These are phyloP conservation scores for Eustalomyia histrio DNA, from an alignment of 2,888 invertebrate species.

Conservation along the genomic window DNA sequence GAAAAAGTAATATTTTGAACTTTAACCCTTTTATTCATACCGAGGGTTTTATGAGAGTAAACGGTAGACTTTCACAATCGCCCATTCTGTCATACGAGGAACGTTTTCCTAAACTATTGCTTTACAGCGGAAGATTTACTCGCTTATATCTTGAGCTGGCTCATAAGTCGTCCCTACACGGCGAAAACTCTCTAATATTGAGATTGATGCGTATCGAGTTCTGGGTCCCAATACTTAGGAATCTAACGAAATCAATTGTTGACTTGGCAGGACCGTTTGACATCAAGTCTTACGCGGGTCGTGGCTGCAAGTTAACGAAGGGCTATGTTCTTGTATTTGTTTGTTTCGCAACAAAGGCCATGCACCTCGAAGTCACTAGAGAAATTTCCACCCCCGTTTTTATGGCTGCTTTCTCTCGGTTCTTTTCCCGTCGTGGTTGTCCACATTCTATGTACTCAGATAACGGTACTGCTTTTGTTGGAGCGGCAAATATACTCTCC, in stretches of 20 bases:
- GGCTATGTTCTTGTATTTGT: constrained; percentile 26
- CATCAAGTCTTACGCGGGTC: no score
- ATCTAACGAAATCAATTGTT: no score
- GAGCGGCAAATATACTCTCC: not conserved
- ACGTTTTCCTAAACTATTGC: no score
- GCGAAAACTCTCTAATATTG: not conserved
- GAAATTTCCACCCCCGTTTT: constrained; percentile 32
- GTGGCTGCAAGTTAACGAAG: constrained; percentile 16
- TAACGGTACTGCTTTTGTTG: constrained; percentile 28
- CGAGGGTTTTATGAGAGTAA: no score
- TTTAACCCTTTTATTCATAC: no score
- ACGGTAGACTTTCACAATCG: no score
- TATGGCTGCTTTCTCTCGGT: constrained; percentile 25
- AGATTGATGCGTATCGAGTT: not conserved
- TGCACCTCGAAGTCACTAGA: constrained; percentile 27
- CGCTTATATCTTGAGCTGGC: not conserved
- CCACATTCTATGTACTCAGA: constrained; percentile 29
- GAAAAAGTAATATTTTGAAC: not conserved
- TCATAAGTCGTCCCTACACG: not conserved
- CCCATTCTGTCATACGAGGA: no score
- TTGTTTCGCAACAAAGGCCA: constrained; percentile 8
- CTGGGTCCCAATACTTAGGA: no score
- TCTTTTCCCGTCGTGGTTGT: constrained; percentile 26
- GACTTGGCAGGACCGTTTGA: no score
- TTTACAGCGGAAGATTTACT: no score